phyloP scores from a whole-genome alignment of 1,140 invertebrate species.

The Hycleus phaleratus region DNA sequence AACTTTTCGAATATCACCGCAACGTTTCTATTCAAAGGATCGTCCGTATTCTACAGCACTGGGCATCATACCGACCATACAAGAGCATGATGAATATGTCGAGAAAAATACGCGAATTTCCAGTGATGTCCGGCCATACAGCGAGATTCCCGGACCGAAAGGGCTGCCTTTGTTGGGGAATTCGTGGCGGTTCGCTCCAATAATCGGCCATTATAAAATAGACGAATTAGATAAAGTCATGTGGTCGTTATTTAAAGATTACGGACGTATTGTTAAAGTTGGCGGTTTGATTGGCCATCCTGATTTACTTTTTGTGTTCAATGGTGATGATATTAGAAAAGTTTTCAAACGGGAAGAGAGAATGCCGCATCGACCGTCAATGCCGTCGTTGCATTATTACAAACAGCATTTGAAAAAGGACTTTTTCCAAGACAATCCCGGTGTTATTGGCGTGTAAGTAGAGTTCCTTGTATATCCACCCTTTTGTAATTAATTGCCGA shows the following conservation, averaged over 20 bases:
- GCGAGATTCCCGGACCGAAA: slow-evolving; percentile 66
- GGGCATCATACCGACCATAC: slow-evolving; percentile 19
- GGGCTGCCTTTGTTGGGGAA: slow-evolving; percentile 70
- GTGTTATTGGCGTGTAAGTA: slow-evolving; percentile 73
- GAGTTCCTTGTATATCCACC: not conserved
- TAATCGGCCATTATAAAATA: slow-evolving; percentile 63
- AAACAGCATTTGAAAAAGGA: slow-evolving; percentile 65
- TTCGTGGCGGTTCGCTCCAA: slow-evolving; percentile 67
- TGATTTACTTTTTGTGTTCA: slow-evolving; percentile 70
- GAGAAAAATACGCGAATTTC: not conserved
- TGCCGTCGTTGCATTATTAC: slow-evolving; percentile 70
- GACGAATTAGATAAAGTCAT: slow-evolving; percentile 68
- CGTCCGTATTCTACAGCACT: slow-evolving; percentile 26
- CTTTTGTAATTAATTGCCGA: not conserved
- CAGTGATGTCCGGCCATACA: slow-evolving; percentile 45
- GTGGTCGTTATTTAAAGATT: slow-evolving; percentile 53
- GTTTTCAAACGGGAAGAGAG: slow-evolving; percentile 67
- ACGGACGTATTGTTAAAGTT: slow-evolving; percentile 66
- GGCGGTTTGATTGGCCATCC: slow-evolving; percentile 66
- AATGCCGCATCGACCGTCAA: slow-evolving; percentile 68
- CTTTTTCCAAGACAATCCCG: slow-evolving; percentile 64
- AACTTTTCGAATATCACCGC: not conserved
- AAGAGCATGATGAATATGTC: slow-evolving; percentile 6
- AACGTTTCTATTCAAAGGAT: slow-evolving; percentile 29
- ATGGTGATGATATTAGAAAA: slow-evolving; percentile 65